Conservation (phyloP, 1,140 invertebrate genomes). For the Triops cancriformis region DNA sequence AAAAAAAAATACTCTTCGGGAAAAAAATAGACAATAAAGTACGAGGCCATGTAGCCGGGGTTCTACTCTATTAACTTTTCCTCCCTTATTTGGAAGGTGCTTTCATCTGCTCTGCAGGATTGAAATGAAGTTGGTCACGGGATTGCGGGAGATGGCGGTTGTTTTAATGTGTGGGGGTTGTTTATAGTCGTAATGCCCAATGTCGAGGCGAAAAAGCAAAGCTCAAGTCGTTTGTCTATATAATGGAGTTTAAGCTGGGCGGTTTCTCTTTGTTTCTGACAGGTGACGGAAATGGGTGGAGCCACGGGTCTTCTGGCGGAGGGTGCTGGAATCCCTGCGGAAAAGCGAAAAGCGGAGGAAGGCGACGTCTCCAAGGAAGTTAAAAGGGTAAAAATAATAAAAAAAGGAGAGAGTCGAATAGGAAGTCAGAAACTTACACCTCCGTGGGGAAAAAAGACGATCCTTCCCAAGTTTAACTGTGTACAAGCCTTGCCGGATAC, state of each 20-base stretch:
- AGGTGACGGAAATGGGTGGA: neutral
- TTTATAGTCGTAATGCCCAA: neutral
- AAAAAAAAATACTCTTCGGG: too few relatives aligned
- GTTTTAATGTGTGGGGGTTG: neutral
- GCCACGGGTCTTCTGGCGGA: neutral
- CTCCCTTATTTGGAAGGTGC: neutral
- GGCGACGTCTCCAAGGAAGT: constrained; percentile 56
- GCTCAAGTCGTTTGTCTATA: neutral
- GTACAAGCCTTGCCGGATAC: neutral
- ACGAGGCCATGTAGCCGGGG: too few relatives aligned
- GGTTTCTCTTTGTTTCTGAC: constrained; percentile 7
- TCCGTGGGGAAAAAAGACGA: constrained; percentile 19
- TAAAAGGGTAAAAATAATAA: constrained; percentile 49
- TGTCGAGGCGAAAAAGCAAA: neutral
- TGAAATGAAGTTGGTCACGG: neutral
- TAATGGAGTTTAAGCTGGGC: constrained; percentile 11
- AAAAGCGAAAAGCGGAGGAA: constrained; percentile 57
- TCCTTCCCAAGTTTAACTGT: constrained; percentile 23
- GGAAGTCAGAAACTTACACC: neutral
- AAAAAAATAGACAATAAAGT: too few relatives aligned
- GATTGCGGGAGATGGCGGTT: neutral
- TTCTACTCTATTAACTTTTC: neutral
- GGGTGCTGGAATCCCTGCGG: constrained; percentile 33
- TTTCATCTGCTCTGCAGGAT: constrained; percentile 1
- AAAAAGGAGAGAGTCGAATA: neutral